Percentiles rank a stretch among this genome's conserved stretches.
These are phyloP conservation scores for Entelurus aequoreus DNA, from an alignment of 2,113 vertebrate genomes.

Conservation along the genomic window DNA sequence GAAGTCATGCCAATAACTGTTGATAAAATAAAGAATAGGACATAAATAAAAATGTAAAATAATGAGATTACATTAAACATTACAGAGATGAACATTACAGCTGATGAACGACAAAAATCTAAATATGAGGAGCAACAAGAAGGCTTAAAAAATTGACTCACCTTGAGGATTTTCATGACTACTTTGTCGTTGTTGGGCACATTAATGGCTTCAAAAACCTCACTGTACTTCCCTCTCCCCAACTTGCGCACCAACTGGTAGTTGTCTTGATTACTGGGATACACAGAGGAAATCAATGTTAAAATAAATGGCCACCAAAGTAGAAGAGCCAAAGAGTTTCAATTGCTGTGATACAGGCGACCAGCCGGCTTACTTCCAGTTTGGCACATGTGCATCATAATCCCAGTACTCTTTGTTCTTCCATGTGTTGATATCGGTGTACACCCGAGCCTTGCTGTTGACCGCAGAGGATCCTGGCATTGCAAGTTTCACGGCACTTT, in stretches of 20 bases:
- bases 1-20: too few relatives aligned
- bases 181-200: constrained; percentile 98
- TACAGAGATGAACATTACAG: too few relatives aligned
- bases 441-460: constrained; percentile 93
- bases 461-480: constrained; percentile 90
- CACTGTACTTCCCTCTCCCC: constrained; percentile 95
- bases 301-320: not conserved
- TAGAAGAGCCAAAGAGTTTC: too few relatives aligned
- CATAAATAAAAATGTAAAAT: too few relatives aligned
- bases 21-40: too few relatives aligned
- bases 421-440: constrained; percentile 94
- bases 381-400: constrained; percentile 91
- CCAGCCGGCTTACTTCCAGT: constrained; percentile 81
- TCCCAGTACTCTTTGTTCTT: constrained; percentile 97
- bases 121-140: not conserved
- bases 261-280: constrained; percentile 92
- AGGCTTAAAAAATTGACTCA: constrained; percentile 54
- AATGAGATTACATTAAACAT: too few relatives aligned
- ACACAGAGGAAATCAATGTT: not conserved
- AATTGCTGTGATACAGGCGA: too few relatives aligned
- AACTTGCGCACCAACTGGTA: constrained; percentile 96
- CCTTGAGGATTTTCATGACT: constrained; percentile 98
- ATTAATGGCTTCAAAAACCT: constrained; percentile 98
- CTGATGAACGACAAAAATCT: not conserved
- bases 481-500: constrained; percentile 69